Evolutionary conservation across 2,888 invertebrate species (phyloP), one percentile per base, ranked within the genome.

Genomic region (Meghimatium bilineatum): DNA sequence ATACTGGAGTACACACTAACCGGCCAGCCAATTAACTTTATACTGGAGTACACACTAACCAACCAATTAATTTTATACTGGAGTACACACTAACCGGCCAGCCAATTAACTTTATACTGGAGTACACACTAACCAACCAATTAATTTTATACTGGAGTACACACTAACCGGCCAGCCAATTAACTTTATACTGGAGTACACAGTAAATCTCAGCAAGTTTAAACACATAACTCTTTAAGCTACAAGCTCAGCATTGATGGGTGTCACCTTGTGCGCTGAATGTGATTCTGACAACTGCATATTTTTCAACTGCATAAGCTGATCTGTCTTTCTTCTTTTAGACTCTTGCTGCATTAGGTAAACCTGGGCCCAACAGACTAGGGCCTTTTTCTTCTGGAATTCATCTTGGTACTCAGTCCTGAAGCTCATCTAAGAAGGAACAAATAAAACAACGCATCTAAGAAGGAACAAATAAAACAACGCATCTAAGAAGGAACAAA

Each of bases 331-430:
- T 34, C 82, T 56, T 23, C 86, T 85, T 75, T 89, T 89, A 67
- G 90, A 74, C 84, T 91, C 90, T 85, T 91, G 90, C 79, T 92
- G 90, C 84, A 92, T 88, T 26, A 92, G 86, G 85, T 87, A 91
- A 17, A 90, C 85, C 52, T 91, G 89, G 20, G 91, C 92, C 32
- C 87, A 86, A 82, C 91, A 91, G 79, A 91, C 88, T 52, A 89
- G 89, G 14, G 89, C 86, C 80, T 90, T 87, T 76, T 90, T 91
- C 83, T 89, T 88, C 79, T 87, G 85, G 85, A 89, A 92, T 29
- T 91, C 89, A 29, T 88, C 86, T 29, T 86, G 88, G 80, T 91
- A 89, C 26, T 90, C 89, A 20, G 93, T 93, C 60, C 86, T 88
- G 87, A 92, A 92, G 86, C 91, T 91, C 74, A 89, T 88, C 74